Percentiles rank a stretch among this genome's conserved stretches.
Conservation (phyloP, 1,140 invertebrate species). For the Pachypsylla venusta region DNA sequence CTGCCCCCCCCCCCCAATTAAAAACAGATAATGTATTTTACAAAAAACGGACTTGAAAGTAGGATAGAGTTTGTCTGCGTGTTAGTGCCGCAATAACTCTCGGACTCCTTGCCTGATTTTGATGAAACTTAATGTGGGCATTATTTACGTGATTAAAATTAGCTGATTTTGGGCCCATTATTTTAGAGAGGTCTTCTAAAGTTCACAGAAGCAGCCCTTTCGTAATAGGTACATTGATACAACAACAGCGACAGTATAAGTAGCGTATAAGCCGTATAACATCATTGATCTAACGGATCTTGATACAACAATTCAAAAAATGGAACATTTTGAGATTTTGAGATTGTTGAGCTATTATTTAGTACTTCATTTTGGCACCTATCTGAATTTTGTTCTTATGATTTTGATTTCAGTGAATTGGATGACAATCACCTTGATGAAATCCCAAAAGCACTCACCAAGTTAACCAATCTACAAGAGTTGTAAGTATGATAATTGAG, state of each 20-base stretch:
- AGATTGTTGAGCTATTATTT: no score
- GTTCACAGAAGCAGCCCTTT: background rate
- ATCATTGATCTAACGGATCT: no score
- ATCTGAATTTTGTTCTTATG: no score
- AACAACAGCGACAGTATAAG: no score
- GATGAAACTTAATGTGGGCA: background rate
- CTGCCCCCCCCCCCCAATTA: no score
- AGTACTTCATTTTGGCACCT: no score
- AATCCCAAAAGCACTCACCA: slow-evolving; percentile 45
- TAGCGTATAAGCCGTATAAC: no score
- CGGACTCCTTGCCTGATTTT: background rate
- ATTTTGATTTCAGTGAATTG: slow-evolving; percentile 43
- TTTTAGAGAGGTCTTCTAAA: background rate
- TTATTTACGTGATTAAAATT: no score
- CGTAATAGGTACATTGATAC: background rate
- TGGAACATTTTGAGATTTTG: no score
- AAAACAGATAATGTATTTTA: background rate
- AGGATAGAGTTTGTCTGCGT: background rate
- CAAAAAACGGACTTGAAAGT: background rate
- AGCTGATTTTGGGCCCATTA: slow-evolving; percentile 7
- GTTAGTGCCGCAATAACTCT: background rate
- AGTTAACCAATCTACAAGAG: slow-evolving; percentile 47
- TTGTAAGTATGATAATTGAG: slow-evolving; percentile 50
- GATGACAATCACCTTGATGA: slow-evolving; percentile 54
- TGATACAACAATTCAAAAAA: no score